Conservation (phyloP, 2,797 vertebrate species). For the Limnodromus scolopaceus region DNA sequence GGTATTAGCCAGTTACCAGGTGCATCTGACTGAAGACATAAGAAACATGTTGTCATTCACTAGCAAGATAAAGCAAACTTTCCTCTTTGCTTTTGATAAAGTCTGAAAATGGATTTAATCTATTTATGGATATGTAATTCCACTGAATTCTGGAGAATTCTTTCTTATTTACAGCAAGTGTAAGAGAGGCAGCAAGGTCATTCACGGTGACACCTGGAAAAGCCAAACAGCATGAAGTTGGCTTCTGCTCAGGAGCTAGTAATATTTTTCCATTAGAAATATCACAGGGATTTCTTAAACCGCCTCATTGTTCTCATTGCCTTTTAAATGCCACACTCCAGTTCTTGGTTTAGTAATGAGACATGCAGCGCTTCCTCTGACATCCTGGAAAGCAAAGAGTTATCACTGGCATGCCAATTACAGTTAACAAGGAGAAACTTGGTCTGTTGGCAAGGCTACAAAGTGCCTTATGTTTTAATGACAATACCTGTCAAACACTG, state of each 20-base stretch:
- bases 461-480: background rate
- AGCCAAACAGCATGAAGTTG: background rate
- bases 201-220: background rate
- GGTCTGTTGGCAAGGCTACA: background rate
- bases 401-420: background rate
- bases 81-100: background rate
- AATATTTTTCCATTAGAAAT: background rate
- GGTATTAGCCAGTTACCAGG: background rate
- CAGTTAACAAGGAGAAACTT: background rate
- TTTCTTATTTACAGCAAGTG: background rate
- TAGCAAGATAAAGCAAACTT: background rate
- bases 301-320: background rate
- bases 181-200: background rate
- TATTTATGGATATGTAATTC: background rate
- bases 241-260: background rate
- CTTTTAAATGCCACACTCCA: background rate
- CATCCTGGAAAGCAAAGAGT: background rate
- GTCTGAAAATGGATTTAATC: background rate
- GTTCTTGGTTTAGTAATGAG: background rate
- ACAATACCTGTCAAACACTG: slow-evolving; percentile 18
- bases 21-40: background rate
- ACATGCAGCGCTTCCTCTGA: background rate
- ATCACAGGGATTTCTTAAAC: background rate
- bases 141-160: background rate
- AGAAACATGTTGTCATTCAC: background rate